Base-by-base conservation (phyloP, 53 echinoderm and acorn worm genomes). In the Echinometra lucunter region DNA sequence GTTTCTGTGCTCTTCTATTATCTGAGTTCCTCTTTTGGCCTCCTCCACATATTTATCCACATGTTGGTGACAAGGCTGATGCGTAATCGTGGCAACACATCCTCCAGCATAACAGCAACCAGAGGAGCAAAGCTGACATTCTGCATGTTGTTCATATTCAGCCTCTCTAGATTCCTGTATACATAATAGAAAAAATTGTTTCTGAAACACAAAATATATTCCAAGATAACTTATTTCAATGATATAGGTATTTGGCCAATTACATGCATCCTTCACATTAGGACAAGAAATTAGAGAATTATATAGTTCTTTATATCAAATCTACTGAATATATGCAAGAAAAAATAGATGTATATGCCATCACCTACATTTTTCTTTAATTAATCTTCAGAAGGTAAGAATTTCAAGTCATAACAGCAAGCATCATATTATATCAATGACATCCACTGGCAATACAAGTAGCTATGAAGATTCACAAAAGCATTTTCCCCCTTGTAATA, bases 81-180 rank as follows among this genome's bases (percentile, higher is more conserved):
- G 81, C 91, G 93, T 45, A 98, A 81, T 2, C 82, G 96, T 40
- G 99, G 99, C 12, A 98, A 23, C 45, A 92, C 91, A 35, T 99
- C 99, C 60, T 99, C 99, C 88, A 99, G 90, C 98, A 99, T 97
- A 35, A 97, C 57, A 17, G 98, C 99, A 9, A 97, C 94, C 21
- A 97, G 89, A 42, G 95, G 94, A 6, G 88, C 81, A 57, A 96
- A 66, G 28, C 94, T 75, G 37, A 98, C 97, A 13, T 56, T 66
- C 17, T 96, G 95, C 49, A 99, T 91, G 45, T 95, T 94, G 53
- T 94, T 97, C 96, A 99, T 99, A 93, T 99, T 99, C 45, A 99
- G 67, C 72, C 90, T 91, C 91, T 98, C 94, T 47, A 98, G 92
- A 89, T 97, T 97, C 90, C 97, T 98, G 6, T 2, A 25, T 34